Conservation (phyloP, 2,113 vertebrate genomes). For the Leptobrachium leishanense region DNA sequence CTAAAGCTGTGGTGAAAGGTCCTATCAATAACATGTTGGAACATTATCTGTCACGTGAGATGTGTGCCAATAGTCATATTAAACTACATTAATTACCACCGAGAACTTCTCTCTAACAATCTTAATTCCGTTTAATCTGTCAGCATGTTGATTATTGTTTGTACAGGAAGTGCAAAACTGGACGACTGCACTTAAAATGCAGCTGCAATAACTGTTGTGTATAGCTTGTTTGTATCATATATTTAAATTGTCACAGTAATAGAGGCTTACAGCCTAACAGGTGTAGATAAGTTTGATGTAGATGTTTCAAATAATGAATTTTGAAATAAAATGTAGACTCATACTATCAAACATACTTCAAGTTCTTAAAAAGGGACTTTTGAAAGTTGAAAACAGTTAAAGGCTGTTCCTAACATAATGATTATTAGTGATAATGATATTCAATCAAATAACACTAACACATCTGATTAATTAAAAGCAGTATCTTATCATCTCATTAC, state of each 20-base stretch:
- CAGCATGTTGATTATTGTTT: conserved; percentile 59
- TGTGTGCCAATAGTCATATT: conserved; percentile 66
- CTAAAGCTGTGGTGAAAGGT: conserved; percentile 68
- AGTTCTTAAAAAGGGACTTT: too few species aligned
- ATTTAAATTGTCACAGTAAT: conserved; percentile 44
- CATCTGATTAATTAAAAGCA: too few species aligned
- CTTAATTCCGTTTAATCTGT: conserved; percentile 62
- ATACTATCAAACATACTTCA: too few species aligned
- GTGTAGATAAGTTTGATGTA: too few species aligned
- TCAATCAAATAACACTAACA: too few species aligned
- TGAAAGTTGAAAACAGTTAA: too few species aligned
- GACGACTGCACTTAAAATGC: conserved; percentile 55
- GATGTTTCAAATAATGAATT: too few species aligned
- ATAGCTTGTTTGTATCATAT: not conserved
- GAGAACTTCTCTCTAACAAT: conserved; percentile 59
- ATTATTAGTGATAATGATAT: too few species aligned
- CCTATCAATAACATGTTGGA: conserved; percentile 69
- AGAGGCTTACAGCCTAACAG: not conserved
- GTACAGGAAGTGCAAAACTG: conserved; percentile 59
- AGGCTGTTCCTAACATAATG: too few species aligned
- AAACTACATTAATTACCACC: conserved; percentile 65
- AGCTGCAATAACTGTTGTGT: conserved; percentile 9
- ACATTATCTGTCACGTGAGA: conserved; percentile 77
- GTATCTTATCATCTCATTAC: too few species aligned
- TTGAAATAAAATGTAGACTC: too few species aligned